Evolutionary conservation across 2,888 invertebrate species (phyloP), one percentile per base, ranked within the genome.

Genomic region (Tortricodes alternella): DNA sequence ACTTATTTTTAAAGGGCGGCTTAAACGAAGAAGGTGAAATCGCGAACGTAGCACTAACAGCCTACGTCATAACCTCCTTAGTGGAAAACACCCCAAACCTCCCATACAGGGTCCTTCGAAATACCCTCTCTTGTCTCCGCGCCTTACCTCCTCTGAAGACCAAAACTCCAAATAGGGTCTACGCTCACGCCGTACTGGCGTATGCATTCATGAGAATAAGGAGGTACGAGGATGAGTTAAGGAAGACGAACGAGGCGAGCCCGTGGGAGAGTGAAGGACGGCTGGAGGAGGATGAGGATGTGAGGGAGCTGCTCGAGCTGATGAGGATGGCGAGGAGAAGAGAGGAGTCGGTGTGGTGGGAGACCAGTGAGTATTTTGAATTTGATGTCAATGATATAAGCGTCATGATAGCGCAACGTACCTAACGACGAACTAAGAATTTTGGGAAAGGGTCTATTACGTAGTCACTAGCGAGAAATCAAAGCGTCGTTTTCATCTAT

Each of bases 301-400:
- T 76, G 3, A 65, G 66, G 1, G 76, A 84, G 46, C 61, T 88
- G 50, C 46, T 79, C 60, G 76, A 80, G 11, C 62, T 89, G 13
- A 53, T 89, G 24, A 80, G 78, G 34, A 61, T 87, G 58, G 87
- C 85, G 1, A 74, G 61, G 3, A 75, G 81, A 16, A 83, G 66
- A 29, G 78, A 72, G 1, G 95, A 94, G 49, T 92, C 93, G 68
- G 94, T 94, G 68, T 97, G 96, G 94, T 98, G 98, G 98, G 93
- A 94, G 37, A 94, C 95, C 59, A 93, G 91, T 91, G 23, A 80
- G 80, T 82, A n/a, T n/a, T n/a, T n/a, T n/a, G n/a, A n/a, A n/a
- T n/a, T n/a, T n/a, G n/a, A n/a, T n/a, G n/a, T n/a, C n/a, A n/a
- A n/a, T n/a, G n/a, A n/a, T n/a, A n/a, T n/a, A n/a, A n/a, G n/a